A percentile compares a stretch with the other conserved stretches of the same genome.
Evolutionary conservation across 2,888 invertebrate species (phyloP).

Genomic region (Magallana nippona): DNA sequence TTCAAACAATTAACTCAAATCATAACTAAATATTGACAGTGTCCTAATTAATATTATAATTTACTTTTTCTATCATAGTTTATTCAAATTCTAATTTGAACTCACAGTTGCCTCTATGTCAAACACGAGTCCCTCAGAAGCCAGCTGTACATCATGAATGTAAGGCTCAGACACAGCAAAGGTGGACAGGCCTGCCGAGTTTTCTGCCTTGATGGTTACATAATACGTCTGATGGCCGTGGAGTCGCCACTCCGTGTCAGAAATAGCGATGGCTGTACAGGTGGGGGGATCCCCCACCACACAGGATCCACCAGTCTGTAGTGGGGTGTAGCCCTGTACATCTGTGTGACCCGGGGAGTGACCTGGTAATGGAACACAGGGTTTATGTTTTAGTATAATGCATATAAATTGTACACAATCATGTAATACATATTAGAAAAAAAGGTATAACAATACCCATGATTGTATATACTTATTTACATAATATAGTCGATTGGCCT

Average conservation of each 20-base stretch:
- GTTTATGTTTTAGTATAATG: too few relatives aligned
- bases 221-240: conserved; percentile 57
- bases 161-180: conserved; percentile 54
- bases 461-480: too few relatives aligned
- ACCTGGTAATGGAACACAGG: conserved; percentile 33
- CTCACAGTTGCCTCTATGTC: conserved; percentile 51
- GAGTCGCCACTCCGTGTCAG: conserved; percentile 51
- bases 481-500: too few relatives aligned
- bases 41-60: background rate
- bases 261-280: conserved; percentile 46
- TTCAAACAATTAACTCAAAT: too few relatives aligned
- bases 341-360: conserved; percentile 37
- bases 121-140: conserved; percentile 55
- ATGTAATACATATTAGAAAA: too few relatives aligned
- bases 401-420: too few relatives aligned
- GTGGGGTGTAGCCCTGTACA: conserved; percentile 41
- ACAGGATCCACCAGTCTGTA: conserved; percentile 40
- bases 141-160: conserved; percentile 53
- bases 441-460: too few relatives aligned
- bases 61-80: background rate
- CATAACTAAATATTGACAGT: too few relatives aligned
- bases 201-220: conserved; percentile 56
- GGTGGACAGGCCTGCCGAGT: conserved; percentile 52
- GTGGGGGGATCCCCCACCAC: conserved; percentile 33
- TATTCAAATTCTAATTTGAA: background rate